Evolutionary conservation across 2,113 vertebrate species (phyloP).

Genomic region (Colius striatus): DNA sequence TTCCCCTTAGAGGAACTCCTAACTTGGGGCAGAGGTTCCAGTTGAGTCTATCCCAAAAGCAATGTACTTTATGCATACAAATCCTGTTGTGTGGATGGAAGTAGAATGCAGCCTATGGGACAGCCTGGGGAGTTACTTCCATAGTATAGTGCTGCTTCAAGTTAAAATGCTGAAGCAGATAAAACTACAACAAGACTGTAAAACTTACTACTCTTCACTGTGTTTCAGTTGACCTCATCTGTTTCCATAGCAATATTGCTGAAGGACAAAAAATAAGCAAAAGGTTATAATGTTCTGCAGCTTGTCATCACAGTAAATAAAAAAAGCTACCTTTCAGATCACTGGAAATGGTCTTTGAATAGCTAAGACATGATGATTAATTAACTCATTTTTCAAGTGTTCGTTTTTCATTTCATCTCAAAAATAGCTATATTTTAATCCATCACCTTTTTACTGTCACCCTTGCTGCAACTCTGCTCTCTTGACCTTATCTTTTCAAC

Average conservation of each 20-base stretch:
- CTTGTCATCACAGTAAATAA: neutral
- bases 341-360: constrained; percentile 30
- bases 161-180: neutral
- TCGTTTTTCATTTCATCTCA: constrained; percentile 22
- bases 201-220: neutral
- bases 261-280: neutral
- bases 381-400: constrained; percentile 59
- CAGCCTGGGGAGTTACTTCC: neutral
- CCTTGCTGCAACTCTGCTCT: neutral
- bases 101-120: neutral
- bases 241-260: neutral
- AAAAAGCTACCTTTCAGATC: neutral
- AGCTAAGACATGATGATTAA: constrained; percentile 29
- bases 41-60: neutral
- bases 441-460: neutral
- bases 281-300: neutral
- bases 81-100: neutral
- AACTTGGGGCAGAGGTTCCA: neutral
- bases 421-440: constrained; percentile 55
- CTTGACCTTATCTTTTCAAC: constrained; percentile 61
- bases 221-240: neutral
- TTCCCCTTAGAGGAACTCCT: neutral
- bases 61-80: neutral
- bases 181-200: neutral
- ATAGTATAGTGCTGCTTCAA: neutral